A percentile compares a stretch with the other conserved stretches of the same genome.
These are phyloP conservation scores for Nezara viridula DNA, from an alignment of 2,888 invertebrate species.

Conservation along the genomic window DNA sequence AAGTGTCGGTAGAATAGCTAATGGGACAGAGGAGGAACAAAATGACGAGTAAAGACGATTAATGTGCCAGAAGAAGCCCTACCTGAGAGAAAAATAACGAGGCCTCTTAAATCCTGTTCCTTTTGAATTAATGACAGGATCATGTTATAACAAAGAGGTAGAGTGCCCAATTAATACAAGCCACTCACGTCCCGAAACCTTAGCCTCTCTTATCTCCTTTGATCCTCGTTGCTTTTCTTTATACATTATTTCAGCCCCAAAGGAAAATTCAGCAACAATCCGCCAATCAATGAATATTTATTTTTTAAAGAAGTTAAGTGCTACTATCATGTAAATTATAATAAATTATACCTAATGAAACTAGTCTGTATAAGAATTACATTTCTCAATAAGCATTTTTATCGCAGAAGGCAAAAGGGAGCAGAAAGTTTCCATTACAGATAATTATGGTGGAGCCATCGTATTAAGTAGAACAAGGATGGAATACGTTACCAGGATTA, in stretches of 20 bases:
- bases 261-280: background rate
- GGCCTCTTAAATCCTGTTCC: constrained; percentile 24
- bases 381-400: too few relatives aligned
- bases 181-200: constrained; percentile 8
- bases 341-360: too few relatives aligned
- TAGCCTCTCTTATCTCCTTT: background rate
- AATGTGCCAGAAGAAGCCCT: background rate
- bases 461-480: too few relatives aligned
- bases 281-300: background rate
- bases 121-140: constrained; percentile 44
- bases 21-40: background rate
- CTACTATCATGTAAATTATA: too few relatives aligned
- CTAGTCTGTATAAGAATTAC: too few relatives aligned
- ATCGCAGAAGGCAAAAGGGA: too few relatives aligned
- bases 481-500: too few relatives aligned
- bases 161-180: constrained; percentile 43
- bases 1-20: background rate
- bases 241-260: background rate
- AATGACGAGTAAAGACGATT: background rate
- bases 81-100: constrained; percentile 36
- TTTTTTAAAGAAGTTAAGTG: background rate
- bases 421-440: too few relatives aligned
- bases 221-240: background rate
- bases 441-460: too few relatives aligned
- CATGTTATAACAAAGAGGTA: constrained; percentile 43